Evolutionary conservation across 2,888 invertebrate species (phyloP), one percentile per base, ranked within the genome.

Genomic region (Erebia palarica): DNA sequence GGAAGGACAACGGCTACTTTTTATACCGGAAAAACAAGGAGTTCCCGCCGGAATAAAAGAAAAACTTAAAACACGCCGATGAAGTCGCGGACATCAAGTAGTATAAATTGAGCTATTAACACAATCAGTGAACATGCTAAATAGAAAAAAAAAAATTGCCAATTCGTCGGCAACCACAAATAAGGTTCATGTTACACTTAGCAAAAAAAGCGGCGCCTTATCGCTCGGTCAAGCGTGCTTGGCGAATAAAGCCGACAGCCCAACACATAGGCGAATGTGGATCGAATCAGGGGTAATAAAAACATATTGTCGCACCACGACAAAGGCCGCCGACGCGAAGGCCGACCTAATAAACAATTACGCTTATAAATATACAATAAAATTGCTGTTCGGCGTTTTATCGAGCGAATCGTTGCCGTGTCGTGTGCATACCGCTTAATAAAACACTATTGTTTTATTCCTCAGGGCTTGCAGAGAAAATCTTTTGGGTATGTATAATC

Each of bases 331-430:
- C 76, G 73, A 70, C 77, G 72, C 69, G 75, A 49, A 75, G 78
- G 80, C 83, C 76, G 79, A 80, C 83, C 84, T 86, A 86, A 88
- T 88, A 90, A 92, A 91, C 89, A 91, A 91, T 91, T 90, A 91
- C 84, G 82, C 81, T 83, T 86, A 87, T 89, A 88, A 83, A 86
- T 87, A 88, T 88, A 89, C 87, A 88, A 81, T 84, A 82, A 85
- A 86, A 85, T 86, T 83, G 84, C 83, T 84, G 86, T 83, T 83
- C 76, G 77, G 69, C 60, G 77, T 80, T 89, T 90, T 89, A 90
- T 89, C 86, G 88, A 84, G 78, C 86, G 87, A 77, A 85, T 80
- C 86, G 84, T 63, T 70, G 64, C 61, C 64, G 53, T 57, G 55
- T 44, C 42, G 51, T 66, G 66, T 65, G 61, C 60, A 44, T 59